Percentiles rank a stretch among this genome's conserved stretches.
Evolutionary conservation across 2,888 invertebrate genomes (phyloP).

Genomic region (Tolmerus cingulatus): DNA sequence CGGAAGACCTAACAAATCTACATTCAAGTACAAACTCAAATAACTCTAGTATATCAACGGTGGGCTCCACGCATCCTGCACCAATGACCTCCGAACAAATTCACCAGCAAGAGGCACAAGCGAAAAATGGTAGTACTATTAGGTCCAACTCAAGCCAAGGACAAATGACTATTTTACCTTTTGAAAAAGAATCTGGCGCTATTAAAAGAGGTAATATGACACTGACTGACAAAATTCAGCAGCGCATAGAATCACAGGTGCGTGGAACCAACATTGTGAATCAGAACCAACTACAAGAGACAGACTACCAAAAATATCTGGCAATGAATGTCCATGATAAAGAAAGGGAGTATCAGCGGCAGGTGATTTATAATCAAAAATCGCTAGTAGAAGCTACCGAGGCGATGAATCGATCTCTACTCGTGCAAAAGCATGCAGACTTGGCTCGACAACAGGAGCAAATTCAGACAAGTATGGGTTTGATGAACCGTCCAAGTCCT

Average conservation of each 20-base stretch:
- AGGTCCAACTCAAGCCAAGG: neutral
- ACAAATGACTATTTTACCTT: neutral
- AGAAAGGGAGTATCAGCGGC: slow-evolving; percentile 28
- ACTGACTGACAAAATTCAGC: neutral
- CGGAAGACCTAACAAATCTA: neutral
- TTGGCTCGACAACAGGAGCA: neutral
- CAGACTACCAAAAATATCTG: neutral
- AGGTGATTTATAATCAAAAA: slow-evolving; percentile 14
- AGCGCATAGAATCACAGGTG: neutral
- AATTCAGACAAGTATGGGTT: neutral
- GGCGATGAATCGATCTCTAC: neutral
- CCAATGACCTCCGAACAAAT: slow-evolving; percentile 21
- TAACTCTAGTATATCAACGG: neutral
- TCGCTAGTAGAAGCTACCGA: neutral
- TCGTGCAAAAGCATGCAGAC: neutral
- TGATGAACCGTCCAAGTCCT: neutral
- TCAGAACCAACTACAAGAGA: neutral
- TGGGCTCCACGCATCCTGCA: neutral
- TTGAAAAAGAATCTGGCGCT: neutral
- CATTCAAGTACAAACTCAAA: slow-evolving; percentile 15
- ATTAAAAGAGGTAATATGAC: neutral
- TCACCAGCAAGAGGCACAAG: neutral
- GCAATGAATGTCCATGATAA: neutral
- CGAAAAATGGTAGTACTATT: neutral
- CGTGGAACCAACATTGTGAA: neutral